phyloP scores from a whole-genome alignment of 1,140 invertebrate genomes.

The Achroia grisella region DNA sequence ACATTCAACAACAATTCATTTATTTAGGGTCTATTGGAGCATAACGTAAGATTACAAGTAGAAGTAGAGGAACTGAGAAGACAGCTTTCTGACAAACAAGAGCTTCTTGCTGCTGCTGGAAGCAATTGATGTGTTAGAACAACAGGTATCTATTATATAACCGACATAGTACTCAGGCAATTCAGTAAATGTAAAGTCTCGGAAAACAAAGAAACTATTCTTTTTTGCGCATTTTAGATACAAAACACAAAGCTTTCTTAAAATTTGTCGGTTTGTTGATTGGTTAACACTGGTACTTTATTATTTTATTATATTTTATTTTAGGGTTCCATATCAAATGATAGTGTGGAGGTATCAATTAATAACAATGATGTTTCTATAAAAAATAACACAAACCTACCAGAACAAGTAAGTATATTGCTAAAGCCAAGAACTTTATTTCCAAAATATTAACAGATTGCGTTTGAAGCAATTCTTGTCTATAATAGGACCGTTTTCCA shows the following conservation, averaged over 20 bases:
- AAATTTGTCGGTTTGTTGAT: too few relatives aligned
- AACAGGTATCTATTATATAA: conserved; percentile 65
- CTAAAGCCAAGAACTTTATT: too few relatives aligned
- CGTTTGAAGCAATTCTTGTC: too few relatives aligned
- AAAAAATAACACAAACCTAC: conserved; percentile 22
- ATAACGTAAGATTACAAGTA: conserved; percentile 75
- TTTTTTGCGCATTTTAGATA: too few relatives aligned
- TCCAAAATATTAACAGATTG: too few relatives aligned
- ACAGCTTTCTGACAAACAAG: conserved; percentile 87
- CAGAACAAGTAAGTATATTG: conserved; percentile 20
- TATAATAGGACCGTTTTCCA: too few relatives aligned
- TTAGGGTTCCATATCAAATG: conserved; percentile 54
- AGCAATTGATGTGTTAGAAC: conserved; percentile 83
- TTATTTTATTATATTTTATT: too few relatives aligned
- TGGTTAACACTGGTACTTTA: too few relatives aligned
- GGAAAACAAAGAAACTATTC: too few relatives aligned
- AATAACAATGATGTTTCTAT: conserved; percentile 26
- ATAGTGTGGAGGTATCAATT: conserved; percentile 45
- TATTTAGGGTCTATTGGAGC: conserved; percentile 56
- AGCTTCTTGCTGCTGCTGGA: conserved; percentile 87
- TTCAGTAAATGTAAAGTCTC: too few relatives aligned
- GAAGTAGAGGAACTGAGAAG: conserved; percentile 86
- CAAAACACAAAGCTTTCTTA: too few relatives aligned
- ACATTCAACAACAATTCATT: neutral
- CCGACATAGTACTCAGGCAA: too few relatives aligned